These are phyloP conservation scores for Ophioninae sp. DNA, from an alignment of 2,888 invertebrate genomes.

Conservation along the genomic window DNA sequence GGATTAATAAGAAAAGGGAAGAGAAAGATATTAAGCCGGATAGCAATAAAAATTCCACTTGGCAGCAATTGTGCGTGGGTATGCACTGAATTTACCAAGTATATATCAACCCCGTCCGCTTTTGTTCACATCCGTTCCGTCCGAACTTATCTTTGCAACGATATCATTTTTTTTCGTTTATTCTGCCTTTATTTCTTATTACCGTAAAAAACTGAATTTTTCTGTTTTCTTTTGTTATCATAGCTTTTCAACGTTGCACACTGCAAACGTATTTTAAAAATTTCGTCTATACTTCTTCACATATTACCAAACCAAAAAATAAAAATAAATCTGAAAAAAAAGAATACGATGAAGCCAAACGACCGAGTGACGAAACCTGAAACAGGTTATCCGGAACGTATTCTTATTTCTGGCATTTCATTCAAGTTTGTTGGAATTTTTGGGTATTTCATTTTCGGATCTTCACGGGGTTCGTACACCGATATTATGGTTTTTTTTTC, in stretches of 20 bases:
- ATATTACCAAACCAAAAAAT: neutral
- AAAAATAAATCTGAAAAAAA: neutral
- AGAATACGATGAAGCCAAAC: neutral
- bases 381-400: neutral
- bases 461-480: constrained; percentile 23
- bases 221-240: no score
- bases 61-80: constrained; percentile 8
- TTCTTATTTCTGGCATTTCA: neutral
- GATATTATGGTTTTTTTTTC: constrained; percentile 28
- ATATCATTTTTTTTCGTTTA: neutral
- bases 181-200: neutral
- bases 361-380: neutral
- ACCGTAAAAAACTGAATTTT: no score
- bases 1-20: neutral
- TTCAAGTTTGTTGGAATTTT: neutral
- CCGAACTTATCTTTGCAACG: neutral
- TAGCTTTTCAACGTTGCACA: no score
- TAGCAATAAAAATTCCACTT: constrained; percentile 38
- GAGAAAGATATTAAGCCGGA: neutral
- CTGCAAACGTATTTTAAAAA: no score
- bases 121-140: constrained; percentile 5
- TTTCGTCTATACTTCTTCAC: no score
- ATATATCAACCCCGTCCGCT: neutral
- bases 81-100: constrained; percentile 13
- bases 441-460: neutral